phyloP scores from a whole-genome alignment of 1,140 invertebrate genomes.

The Magallana gigas region DNA sequence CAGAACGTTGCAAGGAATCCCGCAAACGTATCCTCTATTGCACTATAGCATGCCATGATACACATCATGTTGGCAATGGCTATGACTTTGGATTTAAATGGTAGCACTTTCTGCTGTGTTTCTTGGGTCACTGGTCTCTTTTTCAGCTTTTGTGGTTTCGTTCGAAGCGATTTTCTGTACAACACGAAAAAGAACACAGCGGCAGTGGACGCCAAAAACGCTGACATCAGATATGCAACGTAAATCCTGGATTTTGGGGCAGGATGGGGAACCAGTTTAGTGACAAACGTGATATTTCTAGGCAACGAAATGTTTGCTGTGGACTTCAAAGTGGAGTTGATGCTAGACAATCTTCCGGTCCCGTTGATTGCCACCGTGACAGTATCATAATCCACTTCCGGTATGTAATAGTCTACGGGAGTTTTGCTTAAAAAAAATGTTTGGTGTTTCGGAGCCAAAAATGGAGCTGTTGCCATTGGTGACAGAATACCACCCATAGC shows the following conservation, averaged over 20 bases:
- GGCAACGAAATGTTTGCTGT: neutral
- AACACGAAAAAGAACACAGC: slow-evolving; percentile 58
- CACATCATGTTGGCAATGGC: slow-evolving; percentile 51
- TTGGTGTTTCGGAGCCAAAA: slow-evolving; percentile 55
- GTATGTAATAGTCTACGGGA: slow-evolving; percentile 23
- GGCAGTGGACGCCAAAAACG: slow-evolving; percentile 47
- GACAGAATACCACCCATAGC: slow-evolving; percentile 65
- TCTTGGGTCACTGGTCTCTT: neutral
- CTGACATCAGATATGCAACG: slow-evolving; percentile 59
- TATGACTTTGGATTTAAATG: slow-evolving; percentile 46
- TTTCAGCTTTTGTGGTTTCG: slow-evolving; percentile 11
- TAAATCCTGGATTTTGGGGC: slow-evolving; percentile 44
- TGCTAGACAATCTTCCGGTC: neutral
- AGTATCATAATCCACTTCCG: neutral
- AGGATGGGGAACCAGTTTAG: neutral
- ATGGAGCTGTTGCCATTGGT: slow-evolving; percentile 66
- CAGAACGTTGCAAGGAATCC: slow-evolving; percentile 62
- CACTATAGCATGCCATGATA: slow-evolving; percentile 59
- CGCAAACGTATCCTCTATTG: slow-evolving; percentile 65
- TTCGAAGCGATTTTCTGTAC: slow-evolving; percentile 24
- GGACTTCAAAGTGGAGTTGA: neutral
- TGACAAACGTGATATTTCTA: neutral
- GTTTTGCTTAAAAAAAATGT: slow-evolving; percentile 19
- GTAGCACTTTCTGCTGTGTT: slow-evolving; percentile 37
- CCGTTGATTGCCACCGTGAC: neutral